Base-by-base conservation (phyloP, 2,797 vertebrate species). In the Euphonia xanthogaster region DNA sequence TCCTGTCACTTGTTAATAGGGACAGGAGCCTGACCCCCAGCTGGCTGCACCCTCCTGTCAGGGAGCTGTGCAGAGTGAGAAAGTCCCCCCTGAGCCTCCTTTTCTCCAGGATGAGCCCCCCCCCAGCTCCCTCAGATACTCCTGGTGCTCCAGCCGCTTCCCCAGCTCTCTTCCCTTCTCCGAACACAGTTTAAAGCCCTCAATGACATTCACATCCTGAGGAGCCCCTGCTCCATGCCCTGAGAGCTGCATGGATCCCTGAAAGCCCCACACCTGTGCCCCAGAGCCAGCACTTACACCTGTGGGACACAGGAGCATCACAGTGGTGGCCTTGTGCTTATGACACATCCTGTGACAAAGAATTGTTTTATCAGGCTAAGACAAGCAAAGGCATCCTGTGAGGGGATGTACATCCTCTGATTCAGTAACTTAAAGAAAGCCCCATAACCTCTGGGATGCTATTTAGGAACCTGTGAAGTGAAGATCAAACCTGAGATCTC, bases 201-300 rank as follows among this genome's bases (percentile, higher is more conserved):
- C 68, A 14, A 10, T 40, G 25, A 12, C 54, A 35, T 61, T 35
- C 10, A 9, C 3, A 5, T 8, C 54, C 48, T 28, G 60, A 47
- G 39, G 11, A 87, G 44, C 5, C 23, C 25, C 24, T 12, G 27
- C 39, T 19, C 24, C 31, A 27, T 10, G 2, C 13, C 20, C 25
- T 2, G 14, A 44, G 39, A 55, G 31, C 17, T 2, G 7, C 40
- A 30, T 0, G 27, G 10, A 5, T 1, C 9, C 23, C n/a, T 9
- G 27, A 40, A 8, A 8, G 2, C 2, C 2, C 25, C 30, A 20
- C 7, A 4, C 10, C 10, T 15, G 42, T 20, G n/a, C 10, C 15
- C 51, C 35, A 1, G 22, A 30, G 51, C 25, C 51, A 23, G 40
- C 7, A 5, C 48, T n/a, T 3, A 6, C 14, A 68, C 10, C 68